phyloP scores from a whole-genome alignment of 2,797 vertebrate genomes.

The Rhodeus uyekii region DNA sequence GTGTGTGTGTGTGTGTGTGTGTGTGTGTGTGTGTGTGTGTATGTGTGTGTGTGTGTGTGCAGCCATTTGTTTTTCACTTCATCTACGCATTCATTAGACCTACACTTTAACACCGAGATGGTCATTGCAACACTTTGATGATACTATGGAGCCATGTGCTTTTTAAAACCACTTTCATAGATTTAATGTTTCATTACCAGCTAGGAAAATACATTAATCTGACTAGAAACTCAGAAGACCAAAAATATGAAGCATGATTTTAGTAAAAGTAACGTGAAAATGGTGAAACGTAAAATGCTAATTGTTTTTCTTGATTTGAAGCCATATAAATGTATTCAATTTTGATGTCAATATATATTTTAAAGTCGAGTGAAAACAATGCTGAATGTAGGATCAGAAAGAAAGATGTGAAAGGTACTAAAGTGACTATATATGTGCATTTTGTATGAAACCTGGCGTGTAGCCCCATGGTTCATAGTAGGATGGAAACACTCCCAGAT shows the following conservation, averaged over 20 bases:
- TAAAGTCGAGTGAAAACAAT: background rate
- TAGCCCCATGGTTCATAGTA: conserved; percentile 99
- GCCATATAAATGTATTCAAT: background rate
- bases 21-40: no score
- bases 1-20: no score
- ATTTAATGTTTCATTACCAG: background rate
- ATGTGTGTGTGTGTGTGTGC: no score
- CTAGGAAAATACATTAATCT: no score
- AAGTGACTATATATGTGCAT: no score
- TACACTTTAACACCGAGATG: background rate
- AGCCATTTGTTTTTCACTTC: background rate
- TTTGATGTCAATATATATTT: background rate
- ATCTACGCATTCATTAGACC: background rate
- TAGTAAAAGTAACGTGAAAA: background rate
- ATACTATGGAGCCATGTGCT: background rate
- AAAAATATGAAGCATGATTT: background rate
- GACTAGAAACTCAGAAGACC: background rate
- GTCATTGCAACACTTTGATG: background rate
- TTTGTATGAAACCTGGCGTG: conserved; percentile 84
- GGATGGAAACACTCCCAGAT: conserved; percentile 96
- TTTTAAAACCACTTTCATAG: background rate
- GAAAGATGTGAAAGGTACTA: background rate
- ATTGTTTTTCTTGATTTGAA: background rate
- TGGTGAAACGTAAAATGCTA: background rate
- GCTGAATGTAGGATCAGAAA: background rate